These are phyloP conservation scores for Drosophila pseudoananassae DNA, from an alignment of 1,140 invertebrate genomes.

Conservation along the genomic window DNA sequence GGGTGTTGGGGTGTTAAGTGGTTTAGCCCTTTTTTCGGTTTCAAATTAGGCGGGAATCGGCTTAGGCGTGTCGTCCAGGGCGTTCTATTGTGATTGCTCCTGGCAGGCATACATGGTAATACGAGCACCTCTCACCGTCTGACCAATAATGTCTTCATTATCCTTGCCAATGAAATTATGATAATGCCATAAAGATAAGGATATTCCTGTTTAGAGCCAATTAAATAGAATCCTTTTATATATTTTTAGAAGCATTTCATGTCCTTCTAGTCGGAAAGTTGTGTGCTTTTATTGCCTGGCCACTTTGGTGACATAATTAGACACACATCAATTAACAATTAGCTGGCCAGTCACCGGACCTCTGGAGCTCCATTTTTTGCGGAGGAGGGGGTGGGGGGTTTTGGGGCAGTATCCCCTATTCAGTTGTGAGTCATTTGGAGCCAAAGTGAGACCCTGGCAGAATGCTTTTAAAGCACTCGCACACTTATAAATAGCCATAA, in stretches of 20 bases:
- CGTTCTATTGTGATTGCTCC: slow-evolving; percentile 67
- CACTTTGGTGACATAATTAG: slow-evolving; percentile 76
- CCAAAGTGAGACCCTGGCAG: slow-evolving; percentile 16
- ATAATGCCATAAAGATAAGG: background rate
- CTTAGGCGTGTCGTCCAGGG: slow-evolving; percentile 69
- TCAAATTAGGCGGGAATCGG: slow-evolving; percentile 80
- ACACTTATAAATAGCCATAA: slow-evolving; percentile 73
- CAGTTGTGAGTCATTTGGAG: background rate
- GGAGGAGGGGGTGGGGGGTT: too few species aligned
- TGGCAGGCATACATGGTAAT: too few species aligned
- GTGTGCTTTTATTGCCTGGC: slow-evolving; percentile 72
- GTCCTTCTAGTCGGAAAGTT: background rate
- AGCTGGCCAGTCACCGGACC: slow-evolving; percentile 35
- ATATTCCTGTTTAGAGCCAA: background rate
- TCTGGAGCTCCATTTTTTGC: too few species aligned
- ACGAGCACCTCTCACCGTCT: too few species aligned
- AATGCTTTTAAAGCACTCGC: slow-evolving; percentile 33
- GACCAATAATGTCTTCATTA: background rate
- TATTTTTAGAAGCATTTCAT: background rate
- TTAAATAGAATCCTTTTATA: background rate
- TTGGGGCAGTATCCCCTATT: too few species aligned
- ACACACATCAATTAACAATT: slow-evolving; percentile 81
- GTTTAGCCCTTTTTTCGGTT: slow-evolving; percentile 75
- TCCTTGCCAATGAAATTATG: background rate
- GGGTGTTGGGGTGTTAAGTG: slow-evolving; percentile 83